phyloP scores from a whole-genome alignment of 2,888 invertebrate species.

The Nematopogon swammerdamellus region DNA sequence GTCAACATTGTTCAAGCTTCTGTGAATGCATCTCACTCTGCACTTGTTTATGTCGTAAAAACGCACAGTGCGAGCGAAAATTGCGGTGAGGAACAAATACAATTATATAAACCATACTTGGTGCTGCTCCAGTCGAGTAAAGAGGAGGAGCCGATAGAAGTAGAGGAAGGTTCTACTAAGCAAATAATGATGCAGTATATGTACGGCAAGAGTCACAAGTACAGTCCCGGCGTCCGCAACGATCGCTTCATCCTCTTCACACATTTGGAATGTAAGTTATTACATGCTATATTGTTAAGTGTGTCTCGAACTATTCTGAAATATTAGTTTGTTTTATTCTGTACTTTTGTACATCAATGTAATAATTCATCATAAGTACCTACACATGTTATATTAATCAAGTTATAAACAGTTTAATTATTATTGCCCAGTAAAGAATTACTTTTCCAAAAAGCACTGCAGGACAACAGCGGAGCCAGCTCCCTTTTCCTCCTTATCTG shows the following conservation, averaged over 20 bases:
- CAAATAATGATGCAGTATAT: constrained; percentile 81
- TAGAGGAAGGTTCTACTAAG: constrained; percentile 58
- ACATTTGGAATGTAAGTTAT: constrained; percentile 72
- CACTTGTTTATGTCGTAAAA: constrained; percentile 69
- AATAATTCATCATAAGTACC: no score
- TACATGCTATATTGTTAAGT: no score
- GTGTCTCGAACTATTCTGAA: no score
- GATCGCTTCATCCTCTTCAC: constrained; percentile 72
- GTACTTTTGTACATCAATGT: no score
- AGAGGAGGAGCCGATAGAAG: constrained; percentile 25
- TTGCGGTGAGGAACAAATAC: constrained; percentile 24
- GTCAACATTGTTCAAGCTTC: constrained; percentile 77
- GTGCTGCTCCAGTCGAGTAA: constrained; percentile 53
- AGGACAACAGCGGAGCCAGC: no score
- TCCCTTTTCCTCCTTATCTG: no score
- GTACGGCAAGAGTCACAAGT: constrained; percentile 57
- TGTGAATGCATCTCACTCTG: constrained; percentile 63
- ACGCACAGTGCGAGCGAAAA: constrained; percentile 27
- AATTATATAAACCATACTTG: constrained; percentile 61
- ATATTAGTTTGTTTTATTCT: no score
- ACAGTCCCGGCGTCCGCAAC: constrained; percentile 46
- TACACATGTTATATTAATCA: no score
- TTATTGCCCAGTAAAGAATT: no score
- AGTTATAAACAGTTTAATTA: no score
- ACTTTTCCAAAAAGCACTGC: no score